These are phyloP conservation scores for Trachelus iudaicus DNA, from an alignment of 2,888 invertebrate species.

Conservation along the genomic window DNA sequence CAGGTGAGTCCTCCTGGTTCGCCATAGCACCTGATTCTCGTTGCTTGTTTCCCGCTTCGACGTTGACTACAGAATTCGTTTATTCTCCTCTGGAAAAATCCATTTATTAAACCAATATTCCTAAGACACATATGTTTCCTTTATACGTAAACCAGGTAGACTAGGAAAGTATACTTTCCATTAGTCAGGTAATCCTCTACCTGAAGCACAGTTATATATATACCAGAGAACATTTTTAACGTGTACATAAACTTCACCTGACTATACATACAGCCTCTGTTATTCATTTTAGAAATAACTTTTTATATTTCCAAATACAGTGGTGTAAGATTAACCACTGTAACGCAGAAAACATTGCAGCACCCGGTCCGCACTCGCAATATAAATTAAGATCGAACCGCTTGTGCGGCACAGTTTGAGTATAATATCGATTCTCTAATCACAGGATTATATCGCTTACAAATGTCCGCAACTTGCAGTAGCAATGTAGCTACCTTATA, in stretches of 20 bases:
- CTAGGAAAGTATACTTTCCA: neutral
- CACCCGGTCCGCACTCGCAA: neutral
- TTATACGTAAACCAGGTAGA: neutral
- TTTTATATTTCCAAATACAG: neutral
- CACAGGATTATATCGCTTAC: neutral
- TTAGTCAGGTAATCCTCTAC: neutral
- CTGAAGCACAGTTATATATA: neutral
- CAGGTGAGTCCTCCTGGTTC: slow-evolving; percentile 47
- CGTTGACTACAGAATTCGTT: neutral
- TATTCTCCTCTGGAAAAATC: neutral
- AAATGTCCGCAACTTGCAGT: neutral
- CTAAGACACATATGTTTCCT: neutral
- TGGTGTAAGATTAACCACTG: neutral
- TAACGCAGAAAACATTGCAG: neutral
- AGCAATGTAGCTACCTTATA: neutral
- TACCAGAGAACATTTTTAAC: neutral
- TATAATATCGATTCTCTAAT: neutral
- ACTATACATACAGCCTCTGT: neutral
- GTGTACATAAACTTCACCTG: neutral
- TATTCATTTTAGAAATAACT: neutral
- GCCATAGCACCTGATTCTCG: slow-evolving; percentile 21
- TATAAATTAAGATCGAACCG: neutral
- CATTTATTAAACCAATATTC: neutral
- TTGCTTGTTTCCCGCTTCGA: slow-evolving; percentile 7
- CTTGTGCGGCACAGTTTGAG: neutral